These are phyloP conservation scores for Struthio camelus DNA, from an alignment of 2,113 vertebrate genomes.

Conservation along the genomic window DNA sequence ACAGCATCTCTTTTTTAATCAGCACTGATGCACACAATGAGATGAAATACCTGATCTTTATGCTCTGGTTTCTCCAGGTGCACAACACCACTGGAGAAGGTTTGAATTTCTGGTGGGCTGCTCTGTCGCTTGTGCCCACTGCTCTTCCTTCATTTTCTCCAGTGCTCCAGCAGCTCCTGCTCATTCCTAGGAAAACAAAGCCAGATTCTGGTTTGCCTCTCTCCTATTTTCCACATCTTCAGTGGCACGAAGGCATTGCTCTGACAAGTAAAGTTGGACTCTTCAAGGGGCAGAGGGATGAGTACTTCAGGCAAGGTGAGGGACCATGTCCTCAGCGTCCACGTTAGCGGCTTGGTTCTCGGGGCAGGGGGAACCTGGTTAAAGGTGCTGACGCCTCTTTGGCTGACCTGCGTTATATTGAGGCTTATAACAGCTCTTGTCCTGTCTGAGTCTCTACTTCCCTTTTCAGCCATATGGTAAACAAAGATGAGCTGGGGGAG, in stretches of 20 bases:
- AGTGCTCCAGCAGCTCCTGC: neutral
- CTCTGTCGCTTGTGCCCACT: neutral
- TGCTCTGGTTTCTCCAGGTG: constrained; percentile 82
- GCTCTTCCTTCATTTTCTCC: neutral
- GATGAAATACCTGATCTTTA: constrained; percentile 81
- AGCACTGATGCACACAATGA: constrained; percentile 79
- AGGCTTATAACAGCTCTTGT: neutral
- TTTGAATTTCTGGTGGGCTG: neutral
- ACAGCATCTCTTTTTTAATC: constrained; percentile 84
- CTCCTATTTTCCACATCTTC: neutral
- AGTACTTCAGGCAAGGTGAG: neutral
- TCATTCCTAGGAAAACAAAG: neutral
- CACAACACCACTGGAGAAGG: constrained; percentile 80
- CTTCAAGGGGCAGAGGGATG: neutral
- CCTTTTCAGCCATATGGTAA: no score
- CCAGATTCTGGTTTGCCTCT: neutral
- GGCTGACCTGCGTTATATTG: neutral
- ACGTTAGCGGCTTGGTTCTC: no score
- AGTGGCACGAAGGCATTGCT: neutral
- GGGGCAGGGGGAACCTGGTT: no score
- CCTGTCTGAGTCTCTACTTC: neutral
- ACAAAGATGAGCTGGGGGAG: neutral
- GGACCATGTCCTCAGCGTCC: neutral
- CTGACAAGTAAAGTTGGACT: neutral
- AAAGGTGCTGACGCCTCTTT: no score